Percentiles rank a stretch among this genome's conserved stretches.
These are phyloP conservation scores for Pantherophis guttatus DNA, from an alignment of 2,113 vertebrate species.

Conservation along the genomic window DNA sequence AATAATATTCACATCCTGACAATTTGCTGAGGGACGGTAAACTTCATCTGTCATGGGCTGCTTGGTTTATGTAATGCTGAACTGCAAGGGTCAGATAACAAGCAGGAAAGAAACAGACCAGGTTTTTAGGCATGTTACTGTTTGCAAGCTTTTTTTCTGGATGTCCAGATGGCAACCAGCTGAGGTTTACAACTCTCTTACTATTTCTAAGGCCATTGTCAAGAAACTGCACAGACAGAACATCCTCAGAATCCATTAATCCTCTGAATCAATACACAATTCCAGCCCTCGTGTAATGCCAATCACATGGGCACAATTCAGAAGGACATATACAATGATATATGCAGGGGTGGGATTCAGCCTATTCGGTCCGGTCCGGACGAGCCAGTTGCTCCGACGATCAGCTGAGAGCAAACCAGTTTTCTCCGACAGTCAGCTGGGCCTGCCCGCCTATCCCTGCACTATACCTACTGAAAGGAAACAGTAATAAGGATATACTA, in stretches of 20 bases:
- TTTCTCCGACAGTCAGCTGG: no score
- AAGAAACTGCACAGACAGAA: no score
- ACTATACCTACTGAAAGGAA: no score
- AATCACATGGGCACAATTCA: neutral
- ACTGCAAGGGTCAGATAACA: neutral
- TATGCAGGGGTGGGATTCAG: neutral
- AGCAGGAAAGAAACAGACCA: neutral
- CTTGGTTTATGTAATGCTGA: neutral
- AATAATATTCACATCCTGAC: neutral
- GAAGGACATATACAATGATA: neutral
- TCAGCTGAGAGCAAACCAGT: no score
- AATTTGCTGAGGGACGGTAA: neutral
- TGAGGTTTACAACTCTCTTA: neutral
- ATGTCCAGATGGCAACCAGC: neutral
- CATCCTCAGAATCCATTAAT: no score
- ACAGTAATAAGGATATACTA: no score
- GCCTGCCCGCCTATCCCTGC: no score
- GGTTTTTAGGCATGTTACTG: neutral
- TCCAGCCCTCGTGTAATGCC: neutral
- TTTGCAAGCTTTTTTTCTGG: neutral
- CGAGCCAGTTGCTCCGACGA: no score
- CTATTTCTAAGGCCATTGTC: no score
- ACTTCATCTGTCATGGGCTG: neutral
- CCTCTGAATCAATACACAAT: no score
- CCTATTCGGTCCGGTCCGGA: no score